These are phyloP conservation scores for Linurgus olivaceus DNA, from an alignment of 2,797 vertebrate species.

Conservation along the genomic window DNA sequence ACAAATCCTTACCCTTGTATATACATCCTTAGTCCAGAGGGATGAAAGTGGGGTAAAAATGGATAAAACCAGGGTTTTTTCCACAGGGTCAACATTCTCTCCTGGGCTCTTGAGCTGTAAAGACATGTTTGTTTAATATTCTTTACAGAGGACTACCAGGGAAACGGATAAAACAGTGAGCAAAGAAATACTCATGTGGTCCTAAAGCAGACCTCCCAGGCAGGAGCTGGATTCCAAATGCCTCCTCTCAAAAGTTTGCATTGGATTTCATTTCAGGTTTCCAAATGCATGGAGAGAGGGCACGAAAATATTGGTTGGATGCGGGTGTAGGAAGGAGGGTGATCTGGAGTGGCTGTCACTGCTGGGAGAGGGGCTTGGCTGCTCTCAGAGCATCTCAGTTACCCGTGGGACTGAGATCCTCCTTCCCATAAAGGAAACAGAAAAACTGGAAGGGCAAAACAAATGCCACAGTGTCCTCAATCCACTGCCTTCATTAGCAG, in stretches of 20 bases:
- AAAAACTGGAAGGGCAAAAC: neutral
- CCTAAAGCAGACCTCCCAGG: slow-evolving; percentile 47
- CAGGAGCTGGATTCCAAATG: slow-evolving; percentile 36
- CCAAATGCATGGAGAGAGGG: slow-evolving; percentile 29
- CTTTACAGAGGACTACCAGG: slow-evolving; percentile 33
- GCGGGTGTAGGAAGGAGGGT: neutral
- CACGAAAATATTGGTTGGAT: slow-evolving; percentile 22
- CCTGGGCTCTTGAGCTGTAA: neutral
- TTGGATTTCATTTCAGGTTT: slow-evolving; percentile 56
- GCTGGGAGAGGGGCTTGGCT: neutral
- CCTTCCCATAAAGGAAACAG: neutral
- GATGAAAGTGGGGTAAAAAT: neutral
- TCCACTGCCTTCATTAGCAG: neutral
- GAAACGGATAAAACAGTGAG: slow-evolving; percentile 48
- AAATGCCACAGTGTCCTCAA: neutral
- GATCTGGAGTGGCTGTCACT: neutral
- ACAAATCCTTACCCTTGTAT: neutral
- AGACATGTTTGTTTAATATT: slow-evolving; percentile 52
- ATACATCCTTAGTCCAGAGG: neutral
- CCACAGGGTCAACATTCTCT: neutral
- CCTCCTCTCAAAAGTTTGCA: slow-evolving; percentile 18
- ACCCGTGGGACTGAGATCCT: neutral
- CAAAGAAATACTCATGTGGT: slow-evolving; percentile 31
- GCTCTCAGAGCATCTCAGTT: neutral
- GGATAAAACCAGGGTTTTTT: neutral